Evolutionary conservation across 2,113 vertebrate genomes (phyloP).

Genomic region (Dicaeum eximium): DNA sequence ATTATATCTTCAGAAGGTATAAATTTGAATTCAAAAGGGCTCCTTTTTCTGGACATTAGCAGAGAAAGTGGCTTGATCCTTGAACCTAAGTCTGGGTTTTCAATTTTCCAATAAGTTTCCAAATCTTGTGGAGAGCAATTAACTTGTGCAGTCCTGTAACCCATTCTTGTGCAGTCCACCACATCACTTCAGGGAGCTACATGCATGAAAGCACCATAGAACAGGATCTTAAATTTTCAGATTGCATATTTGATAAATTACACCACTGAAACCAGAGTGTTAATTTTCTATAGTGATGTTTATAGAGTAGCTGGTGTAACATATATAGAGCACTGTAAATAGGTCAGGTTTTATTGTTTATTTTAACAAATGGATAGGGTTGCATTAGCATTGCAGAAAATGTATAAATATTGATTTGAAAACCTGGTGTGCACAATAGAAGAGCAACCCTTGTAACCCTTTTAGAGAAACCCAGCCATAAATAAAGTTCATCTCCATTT

Average conservation of each 20-base stretch:
- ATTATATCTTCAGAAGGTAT: conserved; percentile 7
- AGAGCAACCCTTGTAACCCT: conserved; percentile 77
- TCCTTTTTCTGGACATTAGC: background rate
- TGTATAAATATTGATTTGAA: conserved; percentile 86
- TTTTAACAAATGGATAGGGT: conserved; percentile 74
- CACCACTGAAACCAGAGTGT: background rate
- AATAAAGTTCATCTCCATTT: conserved; percentile 75
- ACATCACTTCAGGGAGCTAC: background rate
- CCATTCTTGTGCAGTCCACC: background rate
- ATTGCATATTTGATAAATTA: conserved; percentile 26
- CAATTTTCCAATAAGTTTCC: background rate
- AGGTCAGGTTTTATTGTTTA: conserved; percentile 80
- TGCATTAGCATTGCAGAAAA: conserved; percentile 78
- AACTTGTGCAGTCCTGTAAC: background rate
- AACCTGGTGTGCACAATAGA: conserved; percentile 74
- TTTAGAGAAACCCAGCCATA: conserved; percentile 79
- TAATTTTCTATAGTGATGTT: conserved; percentile 36
- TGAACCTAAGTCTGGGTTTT: background rate
- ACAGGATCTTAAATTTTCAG: background rate
- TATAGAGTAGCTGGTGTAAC: conserved; percentile 23
- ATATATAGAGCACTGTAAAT: conserved; percentile 48
- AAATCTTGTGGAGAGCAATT: background rate
- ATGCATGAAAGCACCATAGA: background rate
- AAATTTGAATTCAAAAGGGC: background rate
- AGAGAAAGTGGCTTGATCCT: background rate